Conservation (phyloP, 2,797 vertebrate genomes). For the Lacerta viridis region DNA sequence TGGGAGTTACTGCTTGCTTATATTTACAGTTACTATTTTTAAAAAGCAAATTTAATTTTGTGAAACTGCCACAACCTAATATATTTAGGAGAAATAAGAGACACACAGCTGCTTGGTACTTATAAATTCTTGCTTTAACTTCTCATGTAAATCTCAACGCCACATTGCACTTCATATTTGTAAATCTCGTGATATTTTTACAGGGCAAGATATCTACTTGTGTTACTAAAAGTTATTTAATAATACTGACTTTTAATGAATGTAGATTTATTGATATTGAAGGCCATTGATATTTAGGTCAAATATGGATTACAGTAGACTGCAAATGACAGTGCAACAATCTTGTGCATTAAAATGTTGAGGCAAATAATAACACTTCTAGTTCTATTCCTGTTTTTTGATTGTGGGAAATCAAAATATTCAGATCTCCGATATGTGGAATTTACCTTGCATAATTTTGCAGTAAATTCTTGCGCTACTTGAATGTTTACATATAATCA, state of each 20-base stretch:
- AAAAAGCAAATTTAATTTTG: conserved; percentile 6
- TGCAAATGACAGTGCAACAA: background rate
- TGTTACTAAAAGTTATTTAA: background rate
- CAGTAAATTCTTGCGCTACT: conserved; percentile 50
- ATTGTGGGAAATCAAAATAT: background rate
- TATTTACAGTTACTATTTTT: conserved; percentile 9
- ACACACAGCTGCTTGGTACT: background rate
- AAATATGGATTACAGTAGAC: background rate
- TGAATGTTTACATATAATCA: conserved; percentile 37
- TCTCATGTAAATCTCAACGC: background rate
- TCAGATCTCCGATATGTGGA: background rate
- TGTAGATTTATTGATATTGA: background rate
- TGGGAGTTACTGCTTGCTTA: background rate
- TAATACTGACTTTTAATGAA: background rate
- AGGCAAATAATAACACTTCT: background rate
- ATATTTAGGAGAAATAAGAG: background rate
- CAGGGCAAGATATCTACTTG: background rate
- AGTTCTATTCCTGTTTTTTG: background rate
- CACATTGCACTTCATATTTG: background rate
- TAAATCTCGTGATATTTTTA: background rate
- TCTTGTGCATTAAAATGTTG: background rate
- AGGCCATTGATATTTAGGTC: background rate
- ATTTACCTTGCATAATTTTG: conserved; percentile 41
- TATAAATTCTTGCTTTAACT: background rate
- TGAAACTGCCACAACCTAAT: background rate